A percentile compares a stretch with the other conserved stretches of the same genome.
Conservation (phyloP, 2,113 vertebrate genomes). For the Lepus europaeus region DNA sequence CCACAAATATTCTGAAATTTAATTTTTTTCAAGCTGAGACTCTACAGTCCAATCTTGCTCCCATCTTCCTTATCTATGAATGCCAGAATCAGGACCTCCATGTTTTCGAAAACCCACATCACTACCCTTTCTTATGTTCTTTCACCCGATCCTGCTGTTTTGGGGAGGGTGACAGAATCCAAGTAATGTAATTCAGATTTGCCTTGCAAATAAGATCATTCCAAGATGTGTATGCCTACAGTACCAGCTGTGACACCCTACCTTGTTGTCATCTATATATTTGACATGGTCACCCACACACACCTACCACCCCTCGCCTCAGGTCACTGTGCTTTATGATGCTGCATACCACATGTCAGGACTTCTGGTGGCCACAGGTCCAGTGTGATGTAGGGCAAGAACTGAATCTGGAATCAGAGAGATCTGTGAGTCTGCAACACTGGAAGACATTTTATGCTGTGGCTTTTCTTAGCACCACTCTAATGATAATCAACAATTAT, state of each 20-base stretch:
- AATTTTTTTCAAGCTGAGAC: slow-evolving; percentile 17
- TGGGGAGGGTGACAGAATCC: slow-evolving; percentile 2
- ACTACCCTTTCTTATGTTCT: background rate
- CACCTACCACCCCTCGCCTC: too few species aligned
- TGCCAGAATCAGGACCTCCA: slow-evolving; percentile 8
- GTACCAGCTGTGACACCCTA: background rate
- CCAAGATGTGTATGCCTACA: background rate
- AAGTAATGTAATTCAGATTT: slow-evolving; percentile 4
- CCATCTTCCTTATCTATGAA: background rate
- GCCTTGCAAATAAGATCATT: slow-evolving; percentile 32
- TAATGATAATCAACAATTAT: slow-evolving; percentile 30
- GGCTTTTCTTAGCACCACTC: slow-evolving; percentile 14
- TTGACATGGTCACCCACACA: background rate
- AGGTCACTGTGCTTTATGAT: background rate
- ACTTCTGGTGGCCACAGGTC: slow-evolving; percentile 30
- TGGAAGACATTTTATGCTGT: slow-evolving; percentile 49
- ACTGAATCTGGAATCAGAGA: slow-evolving; percentile 44
- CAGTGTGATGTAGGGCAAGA: background rate
- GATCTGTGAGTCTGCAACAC: slow-evolving; percentile 11
- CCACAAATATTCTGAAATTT: slow-evolving; percentile 24
- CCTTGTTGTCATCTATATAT: background rate
- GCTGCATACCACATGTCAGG: slow-evolving; percentile 20
- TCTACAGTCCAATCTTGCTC: background rate
- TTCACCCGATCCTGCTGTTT: background rate
- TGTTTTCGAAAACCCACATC: background rate